Evolutionary conservation across 2,888 invertebrate species (phyloP), one percentile per base, ranked within the genome.

Genomic region (Rhogogaster chlorosoma): DNA sequence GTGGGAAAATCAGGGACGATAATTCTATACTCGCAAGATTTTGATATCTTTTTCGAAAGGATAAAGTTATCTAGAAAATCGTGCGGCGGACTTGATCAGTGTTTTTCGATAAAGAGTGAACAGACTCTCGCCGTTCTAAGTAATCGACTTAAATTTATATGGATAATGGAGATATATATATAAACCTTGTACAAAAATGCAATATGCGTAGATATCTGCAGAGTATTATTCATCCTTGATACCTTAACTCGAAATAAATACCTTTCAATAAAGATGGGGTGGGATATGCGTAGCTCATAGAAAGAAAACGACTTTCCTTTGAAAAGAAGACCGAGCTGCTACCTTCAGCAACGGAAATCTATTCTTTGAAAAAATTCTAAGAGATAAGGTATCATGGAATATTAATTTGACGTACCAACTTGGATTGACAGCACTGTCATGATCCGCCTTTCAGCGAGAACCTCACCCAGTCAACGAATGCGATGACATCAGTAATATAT

Each of bases 381-480:
- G 10, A 53, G 64, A 78, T 29, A 42, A 61, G 49, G 38, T 77
- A 29, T 1, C 49, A 22, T 64, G 53, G 38, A 45, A 18, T 42
- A 45, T 70, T 36, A 45, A 45, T 78, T 71, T 26, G 70, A 85
- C 67, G 86, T 64, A 45, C 38, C 29, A 29, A 18, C 45, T 49
- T 70, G 45, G 80, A 86, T 49, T 42, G 71, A 42, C 32, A 22
- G 15, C 12, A 64, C 38, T 61, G 29, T 64, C 36, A 36, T 26
- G 61, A 42, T 26, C 61, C 4, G 0, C 15, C 18, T 9, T 86
- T 42, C 15, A 88, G 67, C 49, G 88, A 89, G 75, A 90, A 90
- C 82, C 87, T 87, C 32, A 87, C 85, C 90, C 88, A 89, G 42
- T 90, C 89, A 36, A 87, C 86, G 77, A 89, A 90, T 6, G 89